A percentile compares a stretch with the other conserved stretches of the same genome.
phyloP scores from a whole-genome alignment of 2,888 invertebrate species.

The Noctuana brunneofusca region DNA sequence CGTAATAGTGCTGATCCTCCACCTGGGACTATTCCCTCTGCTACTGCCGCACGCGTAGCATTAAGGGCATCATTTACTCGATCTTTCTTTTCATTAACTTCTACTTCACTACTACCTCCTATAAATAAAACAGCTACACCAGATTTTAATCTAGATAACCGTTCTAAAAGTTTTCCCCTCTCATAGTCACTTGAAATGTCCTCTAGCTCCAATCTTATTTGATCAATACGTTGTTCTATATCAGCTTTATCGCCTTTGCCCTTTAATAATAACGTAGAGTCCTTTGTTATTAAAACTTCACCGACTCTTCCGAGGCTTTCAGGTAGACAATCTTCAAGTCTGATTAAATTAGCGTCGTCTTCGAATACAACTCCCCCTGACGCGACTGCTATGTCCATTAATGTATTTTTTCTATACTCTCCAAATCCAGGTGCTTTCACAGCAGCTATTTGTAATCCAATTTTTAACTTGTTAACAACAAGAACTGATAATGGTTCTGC shows the following conservation, averaged over 20 bases:
- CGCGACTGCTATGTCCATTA: slow-evolving; percentile 95
- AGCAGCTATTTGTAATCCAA: slow-evolving; percentile 95
- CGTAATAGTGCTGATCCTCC: slow-evolving; percentile 95
- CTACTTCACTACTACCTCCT: slow-evolving; percentile 94
- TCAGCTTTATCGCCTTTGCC: slow-evolving; percentile 91
- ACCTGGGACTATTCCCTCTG: slow-evolving; percentile 98
- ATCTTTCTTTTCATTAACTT: slow-evolving; percentile 98
- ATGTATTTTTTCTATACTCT: slow-evolving; percentile 93
- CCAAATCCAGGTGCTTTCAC: slow-evolving; percentile 98
- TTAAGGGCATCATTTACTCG: slow-evolving; percentile 96
- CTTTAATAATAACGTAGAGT: slow-evolving; percentile 88
- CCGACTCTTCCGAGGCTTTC: slow-evolving; percentile 92
- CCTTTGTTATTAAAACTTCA: slow-evolving; percentile 95
- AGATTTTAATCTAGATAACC: slow-evolving; percentile 92
- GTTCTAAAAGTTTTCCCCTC: slow-evolving; percentile 93
- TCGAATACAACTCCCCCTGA: slow-evolving; percentile 96
- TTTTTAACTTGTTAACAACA: slow-evolving; percentile 93
- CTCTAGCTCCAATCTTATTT: slow-evolving; percentile 92
- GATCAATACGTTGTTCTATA: slow-evolving; percentile 89
- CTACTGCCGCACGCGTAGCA: slow-evolving; percentile 96
- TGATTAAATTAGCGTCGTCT: slow-evolving; percentile 93
- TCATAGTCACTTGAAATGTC: slow-evolving; percentile 93
- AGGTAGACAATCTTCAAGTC: slow-evolving; percentile 92
- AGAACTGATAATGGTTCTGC: slow-evolving; percentile 95
- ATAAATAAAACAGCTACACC: slow-evolving; percentile 90